Conservation (phyloP, 1,140 invertebrate genomes). For the Eulimnadia texana region DNA sequence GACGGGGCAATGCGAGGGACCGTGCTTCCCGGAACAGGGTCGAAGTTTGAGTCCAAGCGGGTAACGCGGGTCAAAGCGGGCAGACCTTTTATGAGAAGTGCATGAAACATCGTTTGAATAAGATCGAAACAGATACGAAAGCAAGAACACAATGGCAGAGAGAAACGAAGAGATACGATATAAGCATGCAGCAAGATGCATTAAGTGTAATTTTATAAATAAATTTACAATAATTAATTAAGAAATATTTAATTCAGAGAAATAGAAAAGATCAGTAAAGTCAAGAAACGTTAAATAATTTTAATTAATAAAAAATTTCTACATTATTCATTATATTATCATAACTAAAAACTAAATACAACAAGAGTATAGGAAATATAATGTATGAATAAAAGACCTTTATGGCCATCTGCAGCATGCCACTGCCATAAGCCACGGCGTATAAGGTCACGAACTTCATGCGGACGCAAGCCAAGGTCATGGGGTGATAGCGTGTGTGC, state of each 20-base stretch:
- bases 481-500: background rate
- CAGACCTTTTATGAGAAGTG: background rate
- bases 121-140: background rate
- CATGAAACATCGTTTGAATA: background rate
- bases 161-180: too few species aligned
- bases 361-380: too few species aligned
- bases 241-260: too few species aligned
- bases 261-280: too few species aligned
- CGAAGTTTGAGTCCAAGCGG: slow-evolving; percentile 14
- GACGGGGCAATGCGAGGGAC: slow-evolving; percentile 15
- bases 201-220: too few species aligned
- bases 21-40: slow-evolving; percentile 15
- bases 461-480: slow-evolving; percentile 12
- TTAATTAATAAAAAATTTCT: too few species aligned
- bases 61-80: slow-evolving; percentile 15
- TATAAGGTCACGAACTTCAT: slow-evolving; percentile 15
- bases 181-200: too few species aligned
- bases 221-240: too few species aligned
- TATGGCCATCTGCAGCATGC: slow-evolving; percentile 5
- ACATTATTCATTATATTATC: too few species aligned
- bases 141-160: background rate
- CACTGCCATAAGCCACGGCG: slow-evolving; percentile 13
- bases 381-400: background rate
- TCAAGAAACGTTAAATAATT: too few species aligned
- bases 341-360: too few species aligned